These are phyloP conservation scores for Oncorhynchus clarkii DNA, from an alignment of 2,113 vertebrate genomes.

Conservation along the genomic window DNA sequence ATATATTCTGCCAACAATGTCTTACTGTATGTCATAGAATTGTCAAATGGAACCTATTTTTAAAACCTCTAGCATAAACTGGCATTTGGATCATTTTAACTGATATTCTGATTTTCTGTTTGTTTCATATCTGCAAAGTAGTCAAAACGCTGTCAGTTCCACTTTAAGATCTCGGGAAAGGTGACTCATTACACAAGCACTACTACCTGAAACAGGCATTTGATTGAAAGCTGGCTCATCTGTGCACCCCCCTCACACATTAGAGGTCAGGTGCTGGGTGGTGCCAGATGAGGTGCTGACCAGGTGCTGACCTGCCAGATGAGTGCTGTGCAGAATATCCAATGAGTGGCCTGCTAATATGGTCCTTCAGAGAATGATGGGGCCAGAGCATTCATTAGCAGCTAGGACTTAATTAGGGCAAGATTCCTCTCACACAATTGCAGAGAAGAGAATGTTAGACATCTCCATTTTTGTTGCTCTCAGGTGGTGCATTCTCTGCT, in stretches of 20 bases:
- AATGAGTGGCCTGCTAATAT: conserved; percentile 54
- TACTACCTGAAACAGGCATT: conserved; percentile 6
- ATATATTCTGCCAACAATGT: too few species aligned
- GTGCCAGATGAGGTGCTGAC: too few species aligned
- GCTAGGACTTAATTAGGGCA: conserved; percentile 13
- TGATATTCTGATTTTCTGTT: too few species aligned
- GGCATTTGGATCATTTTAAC: too few species aligned
- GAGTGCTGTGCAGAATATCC: conserved; percentile 51
- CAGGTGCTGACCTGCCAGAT: conserved; percentile 57
- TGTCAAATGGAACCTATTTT: too few species aligned
- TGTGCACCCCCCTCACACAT: conserved; percentile 34
- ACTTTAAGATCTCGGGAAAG: too few species aligned
- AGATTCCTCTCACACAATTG: conserved; percentile 23
- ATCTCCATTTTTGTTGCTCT: conserved; percentile 5
- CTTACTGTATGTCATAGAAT: too few species aligned
- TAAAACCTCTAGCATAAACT: too few species aligned
- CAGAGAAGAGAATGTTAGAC: conserved; percentile 17
- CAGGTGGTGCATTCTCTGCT: conserved; percentile 14
- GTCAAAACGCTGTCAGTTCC: too few species aligned
- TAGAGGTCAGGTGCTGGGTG: conserved; percentile 43
- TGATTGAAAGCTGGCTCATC: conserved; percentile 50
- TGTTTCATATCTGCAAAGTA: too few species aligned
- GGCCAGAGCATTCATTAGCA: conserved; percentile 50
- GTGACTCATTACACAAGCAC: too few species aligned
- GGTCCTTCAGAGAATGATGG: conserved; percentile 40